These are phyloP conservation scores for Caenorhabditis macrosperma DNA, from an alignment of 2,888 invertebrate genomes.

Conservation along the genomic window DNA sequence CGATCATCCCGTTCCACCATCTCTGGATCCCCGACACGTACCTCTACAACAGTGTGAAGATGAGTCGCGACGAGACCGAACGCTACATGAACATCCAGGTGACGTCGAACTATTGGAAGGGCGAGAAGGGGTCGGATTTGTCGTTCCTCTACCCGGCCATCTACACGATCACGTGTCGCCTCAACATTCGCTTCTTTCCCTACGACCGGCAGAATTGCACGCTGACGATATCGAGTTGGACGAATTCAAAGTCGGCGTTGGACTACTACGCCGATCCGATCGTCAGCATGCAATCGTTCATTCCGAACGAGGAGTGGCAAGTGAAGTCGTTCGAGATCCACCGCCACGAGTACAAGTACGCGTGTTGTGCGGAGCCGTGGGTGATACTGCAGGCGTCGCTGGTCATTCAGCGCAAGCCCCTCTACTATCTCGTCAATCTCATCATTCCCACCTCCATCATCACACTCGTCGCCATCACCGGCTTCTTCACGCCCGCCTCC, in stretches of 20 bases:
- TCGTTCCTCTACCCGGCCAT: slow-evolving; percentile 79
- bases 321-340: slow-evolving; percentile 76
- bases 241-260: slow-evolving; percentile 77
- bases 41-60: slow-evolving; percentile 78
- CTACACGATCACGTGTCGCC: slow-evolving; percentile 77
- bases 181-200: slow-evolving; percentile 77
- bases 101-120: slow-evolving; percentile 69
- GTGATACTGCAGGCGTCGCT: slow-evolving; percentile 72
- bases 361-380: slow-evolving; percentile 75
- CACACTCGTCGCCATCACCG: slow-evolving; percentile 81
- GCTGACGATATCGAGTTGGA: slow-evolving; percentile 78
- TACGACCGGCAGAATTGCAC: slow-evolving; percentile 80
- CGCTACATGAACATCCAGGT: slow-evolving; percentile 79
- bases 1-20: slow-evolving; percentile 75
- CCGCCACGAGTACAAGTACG: slow-evolving; percentile 79
- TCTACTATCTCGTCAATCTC: slow-evolving; percentile 80
- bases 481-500: slow-evolving; percentile 82
- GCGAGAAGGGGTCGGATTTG: slow-evolving; percentile 72
- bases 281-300: slow-evolving; percentile 71
- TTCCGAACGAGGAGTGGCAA: slow-evolving; percentile 79
- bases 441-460: slow-evolving; percentile 82
- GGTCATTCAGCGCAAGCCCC: slow-evolving; percentile 76
- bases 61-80: slow-evolving; percentile 79
- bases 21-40: slow-evolving; percentile 79
- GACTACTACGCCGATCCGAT: slow-evolving; percentile 78